Evolutionary conservation across 1,140 invertebrate species (phyloP).

Genomic region (Akabosia matsudoensis): DNA sequence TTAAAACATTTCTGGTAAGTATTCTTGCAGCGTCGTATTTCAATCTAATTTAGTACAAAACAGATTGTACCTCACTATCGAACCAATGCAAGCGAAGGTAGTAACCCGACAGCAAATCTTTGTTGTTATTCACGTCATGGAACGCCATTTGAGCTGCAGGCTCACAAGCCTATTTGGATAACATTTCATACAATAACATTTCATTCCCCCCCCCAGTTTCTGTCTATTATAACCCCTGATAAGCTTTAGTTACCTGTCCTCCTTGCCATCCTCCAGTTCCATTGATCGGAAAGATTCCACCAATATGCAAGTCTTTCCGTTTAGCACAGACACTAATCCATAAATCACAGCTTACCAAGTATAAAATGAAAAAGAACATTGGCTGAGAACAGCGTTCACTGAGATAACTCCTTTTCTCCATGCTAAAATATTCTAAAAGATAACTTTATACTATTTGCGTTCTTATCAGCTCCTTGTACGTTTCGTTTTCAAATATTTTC

Average conservation of each 20-base stretch:
- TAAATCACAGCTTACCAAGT: not conserved
- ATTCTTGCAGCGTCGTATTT: not conserved
- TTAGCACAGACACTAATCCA: not conserved
- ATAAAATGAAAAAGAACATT: not conserved
- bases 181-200: not conserved
- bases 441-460: no score
- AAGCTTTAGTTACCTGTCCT: conserved; percentile 62
- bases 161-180: conserved; percentile 69
- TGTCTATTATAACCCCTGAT: not conserved
- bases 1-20: no score
- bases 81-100: conserved; percentile 87
- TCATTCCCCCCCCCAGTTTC: not conserved
- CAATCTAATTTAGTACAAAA: not conserved
- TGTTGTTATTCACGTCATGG: conserved; percentile 87
- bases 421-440: no score
- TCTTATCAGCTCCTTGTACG: no score
- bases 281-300: conserved; percentile 93
- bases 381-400: not conserved
- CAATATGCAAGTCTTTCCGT: conserved; percentile 78
- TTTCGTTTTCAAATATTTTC: no score
- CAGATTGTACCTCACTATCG: conserved; percentile 85
- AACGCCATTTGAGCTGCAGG: conserved; percentile 92
- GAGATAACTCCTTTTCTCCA: not conserved
- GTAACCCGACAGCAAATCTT: conserved; percentile 88
- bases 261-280: conserved; percentile 94